phyloP scores from a whole-genome alignment of 2,113 vertebrate genomes.

The Limnothrissa miodon region DNA sequence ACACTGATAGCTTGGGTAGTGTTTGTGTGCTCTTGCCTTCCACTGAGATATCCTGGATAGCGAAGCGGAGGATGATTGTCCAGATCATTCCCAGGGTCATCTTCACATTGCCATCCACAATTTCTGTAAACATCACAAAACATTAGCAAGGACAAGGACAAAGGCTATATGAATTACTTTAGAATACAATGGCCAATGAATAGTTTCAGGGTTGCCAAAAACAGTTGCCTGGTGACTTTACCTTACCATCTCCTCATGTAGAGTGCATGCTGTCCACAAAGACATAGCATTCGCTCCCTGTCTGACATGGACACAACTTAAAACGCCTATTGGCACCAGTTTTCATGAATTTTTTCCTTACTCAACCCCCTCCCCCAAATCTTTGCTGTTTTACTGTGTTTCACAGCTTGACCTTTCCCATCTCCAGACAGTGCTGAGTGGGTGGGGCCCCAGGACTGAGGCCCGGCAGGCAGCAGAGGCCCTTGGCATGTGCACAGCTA shows the following conservation, averaged over 20 bases:
- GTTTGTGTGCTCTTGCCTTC: slow-evolving; percentile 72
- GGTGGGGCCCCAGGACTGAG: background rate
- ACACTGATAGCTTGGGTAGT: background rate
- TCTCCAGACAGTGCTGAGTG: background rate
- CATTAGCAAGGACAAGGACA: background rate
- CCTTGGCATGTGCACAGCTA: background rate
- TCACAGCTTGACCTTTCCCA: background rate
- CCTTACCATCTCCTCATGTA: background rate
- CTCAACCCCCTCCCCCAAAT: too few relatives aligned
- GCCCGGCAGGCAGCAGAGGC: background rate
- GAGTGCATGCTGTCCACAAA: background rate
- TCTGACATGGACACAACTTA: background rate
- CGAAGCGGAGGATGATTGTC: slow-evolving; percentile 96
- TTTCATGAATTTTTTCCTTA: background rate
- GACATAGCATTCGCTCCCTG: background rate
- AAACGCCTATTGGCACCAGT: background rate
- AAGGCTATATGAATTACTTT: too few relatives aligned
- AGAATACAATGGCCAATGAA: too few relatives aligned
- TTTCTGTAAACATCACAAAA: slow-evolving; percentile 71
- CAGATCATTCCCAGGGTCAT: slow-evolving; percentile 99
- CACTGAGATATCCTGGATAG: slow-evolving; percentile 97
- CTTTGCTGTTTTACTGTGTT: background rate
- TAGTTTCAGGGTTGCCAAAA: too few relatives aligned
- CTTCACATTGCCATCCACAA: slow-evolving; percentile 92
- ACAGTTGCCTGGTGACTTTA: background rate